phyloP scores from a whole-genome alignment of 2,113 vertebrate species.

The Neopipo cinnamomea region DNA sequence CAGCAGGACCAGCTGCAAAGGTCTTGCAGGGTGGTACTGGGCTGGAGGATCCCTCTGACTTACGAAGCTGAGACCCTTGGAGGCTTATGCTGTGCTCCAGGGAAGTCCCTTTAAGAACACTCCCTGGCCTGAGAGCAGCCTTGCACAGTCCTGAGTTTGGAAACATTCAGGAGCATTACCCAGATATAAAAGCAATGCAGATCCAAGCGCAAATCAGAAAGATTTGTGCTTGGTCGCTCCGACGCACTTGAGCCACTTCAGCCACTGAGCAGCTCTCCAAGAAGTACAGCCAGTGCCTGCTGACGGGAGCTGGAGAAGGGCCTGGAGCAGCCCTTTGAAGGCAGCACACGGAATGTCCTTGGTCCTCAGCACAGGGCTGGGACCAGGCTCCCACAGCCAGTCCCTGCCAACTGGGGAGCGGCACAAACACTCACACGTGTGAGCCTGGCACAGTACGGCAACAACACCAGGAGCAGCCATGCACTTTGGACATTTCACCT shows the following conservation, averaged over 20 bases:
- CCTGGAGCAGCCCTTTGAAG: background rate
- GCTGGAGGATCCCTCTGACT: background rate
- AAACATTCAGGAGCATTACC: background rate
- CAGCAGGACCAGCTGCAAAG: background rate
- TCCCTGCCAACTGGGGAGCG: accelerated
- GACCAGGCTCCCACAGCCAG: background rate
- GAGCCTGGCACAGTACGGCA: accelerated
- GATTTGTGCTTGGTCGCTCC: accelerated
- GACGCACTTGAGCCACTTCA: accelerated
- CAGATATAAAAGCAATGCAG: background rate
- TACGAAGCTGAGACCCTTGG: accelerated
- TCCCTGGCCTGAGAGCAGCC: background rate
- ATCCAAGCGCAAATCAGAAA: background rate
- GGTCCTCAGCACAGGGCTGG: accelerated
- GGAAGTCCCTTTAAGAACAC: background rate
- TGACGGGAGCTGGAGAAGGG: background rate
- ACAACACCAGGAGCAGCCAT: background rate
- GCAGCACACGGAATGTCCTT: background rate
- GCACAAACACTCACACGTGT: background rate
- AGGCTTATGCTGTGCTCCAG: background rate
- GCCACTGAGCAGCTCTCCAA: background rate
- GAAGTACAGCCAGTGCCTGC: background rate
- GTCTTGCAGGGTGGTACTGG: accelerated
- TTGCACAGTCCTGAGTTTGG: background rate
- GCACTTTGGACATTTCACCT: background rate